Evolutionary conservation across 2,888 invertebrate species (phyloP), one percentile per base, ranked within the genome.

Genomic region (Cepaea hortensis): DNA sequence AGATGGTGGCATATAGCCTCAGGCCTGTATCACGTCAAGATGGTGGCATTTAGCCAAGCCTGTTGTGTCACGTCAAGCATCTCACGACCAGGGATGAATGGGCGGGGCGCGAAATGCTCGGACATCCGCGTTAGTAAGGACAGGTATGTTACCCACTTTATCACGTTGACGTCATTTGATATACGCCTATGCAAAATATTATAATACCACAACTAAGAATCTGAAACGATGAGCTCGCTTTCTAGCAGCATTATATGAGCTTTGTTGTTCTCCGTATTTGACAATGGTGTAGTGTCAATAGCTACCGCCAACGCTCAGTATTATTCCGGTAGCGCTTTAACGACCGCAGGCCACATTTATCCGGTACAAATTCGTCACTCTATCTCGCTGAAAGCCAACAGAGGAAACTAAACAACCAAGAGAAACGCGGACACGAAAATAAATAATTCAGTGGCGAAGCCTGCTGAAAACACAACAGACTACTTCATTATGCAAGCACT

Each of bases 401-500:
- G 70, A 73, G 72, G 72, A 65, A 82, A 73, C 72, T 73, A 70
- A 82, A 82, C 55, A 82, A 73, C 50, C 7, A 15, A 23, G 18
- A n/a, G 55, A 3, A 35, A 20, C 55, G 23, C 15, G 79, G 35
- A 79, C 79, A 35, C 6, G 23, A 62, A 79, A 62, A 79, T 79
- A 79, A 79, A 79, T 79, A 79, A 79, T 79, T 79, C 79, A 79
- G 79, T 62, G 79, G 23, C 79, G 62, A 79, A 35, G 23, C 82
- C 23, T 55, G 82, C 70, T 15, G 72, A 61, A 72, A 73, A 61
- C 73, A 82, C 82, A 82, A 73, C 55, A 70, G 72, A 13, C 82
- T 73, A 55, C 55, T 82, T 82, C 72, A 82, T 82, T 82, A 82
- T 82, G 82, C 82, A 82, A 48, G 70, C 72, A 65, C 61, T 72